These are phyloP conservation scores for Aythya baeri DNA, from an alignment of 2,113 vertebrate species.

Conservation along the genomic window DNA sequence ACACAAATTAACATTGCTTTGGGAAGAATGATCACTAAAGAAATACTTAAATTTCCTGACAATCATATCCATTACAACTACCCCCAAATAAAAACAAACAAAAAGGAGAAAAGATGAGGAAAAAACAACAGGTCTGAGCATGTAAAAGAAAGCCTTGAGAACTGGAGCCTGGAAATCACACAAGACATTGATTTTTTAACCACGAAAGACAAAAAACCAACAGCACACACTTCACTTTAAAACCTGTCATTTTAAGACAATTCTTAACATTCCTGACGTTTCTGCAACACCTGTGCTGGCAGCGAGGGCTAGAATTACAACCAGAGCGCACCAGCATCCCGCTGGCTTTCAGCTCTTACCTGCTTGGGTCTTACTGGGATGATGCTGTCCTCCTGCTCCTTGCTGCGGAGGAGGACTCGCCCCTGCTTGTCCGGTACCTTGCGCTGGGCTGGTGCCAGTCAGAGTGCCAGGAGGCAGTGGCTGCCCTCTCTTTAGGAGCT, in stretches of 20 bases:
- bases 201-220: neutral
- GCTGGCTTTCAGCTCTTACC: slow-evolving; percentile 74
- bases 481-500: slow-evolving; percentile 96
- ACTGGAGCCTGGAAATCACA: rapidly evolving
- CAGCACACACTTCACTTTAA: neutral
- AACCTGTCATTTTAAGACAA: neutral
- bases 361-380: slow-evolving; percentile 81
- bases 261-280: rapidly evolving
- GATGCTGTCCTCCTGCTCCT: slow-evolving; percentile 75
- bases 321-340: rapidly evolving
- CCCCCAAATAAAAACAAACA: neutral
- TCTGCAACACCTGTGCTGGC: rapidly evolving
- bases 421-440: slow-evolving; percentile 77
- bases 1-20: neutral
- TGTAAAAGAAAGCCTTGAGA: rapidly evolving
- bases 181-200: neutral
- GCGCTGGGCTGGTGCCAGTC: slow-evolving; percentile 74
- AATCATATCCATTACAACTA: neutral
- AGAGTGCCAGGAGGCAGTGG: slow-evolving; percentile 87
- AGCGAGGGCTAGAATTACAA: neutral
- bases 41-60: neutral
- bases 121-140: neutral
- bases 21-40: neutral
- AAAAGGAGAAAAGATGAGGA: rapidly evolving
- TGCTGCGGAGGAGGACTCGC: slow-evolving; percentile 77